phyloP scores from a whole-genome alignment of 2,797 vertebrate genomes.

The Cephalopachus bancanus region DNA sequence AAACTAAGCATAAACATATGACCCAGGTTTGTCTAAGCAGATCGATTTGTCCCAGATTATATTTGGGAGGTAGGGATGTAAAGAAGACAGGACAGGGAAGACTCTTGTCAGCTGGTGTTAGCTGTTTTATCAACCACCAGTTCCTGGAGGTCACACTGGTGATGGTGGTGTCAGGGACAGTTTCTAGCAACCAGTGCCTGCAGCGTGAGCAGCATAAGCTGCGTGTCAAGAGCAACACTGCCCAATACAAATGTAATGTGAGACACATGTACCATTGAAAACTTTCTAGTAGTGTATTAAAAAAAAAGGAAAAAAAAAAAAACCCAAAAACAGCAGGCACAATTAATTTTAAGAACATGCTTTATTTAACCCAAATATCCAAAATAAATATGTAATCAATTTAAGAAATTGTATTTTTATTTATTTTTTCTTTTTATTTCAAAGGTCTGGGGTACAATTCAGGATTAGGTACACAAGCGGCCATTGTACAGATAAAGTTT shows the following conservation, averaged over 20 bases:
- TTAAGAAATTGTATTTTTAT: neutral
- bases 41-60: neutral
- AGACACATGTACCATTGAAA: neutral
- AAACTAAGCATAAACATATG: neutral
- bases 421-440: no score
- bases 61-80: neutral
- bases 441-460: no score
- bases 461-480: no score
- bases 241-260: neutral
- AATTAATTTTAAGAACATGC: constrained; percentile 11
- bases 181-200: no score
- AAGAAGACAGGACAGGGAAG: neutral
- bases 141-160: neutral
- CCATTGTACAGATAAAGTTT: no score
- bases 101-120: neutral
- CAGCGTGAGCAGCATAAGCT: neutral
- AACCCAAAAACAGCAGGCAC: neutral
- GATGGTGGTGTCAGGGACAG: no score
- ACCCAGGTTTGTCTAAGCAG: neutral
- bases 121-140: neutral
- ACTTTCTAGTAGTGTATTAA: neutral
- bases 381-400: neutral
- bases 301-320: neutral
- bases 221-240: neutral
- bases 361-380: neutral